Conservation (phyloP, 1,140 invertebrate species). For the Ridgeia piscesae region DNA sequence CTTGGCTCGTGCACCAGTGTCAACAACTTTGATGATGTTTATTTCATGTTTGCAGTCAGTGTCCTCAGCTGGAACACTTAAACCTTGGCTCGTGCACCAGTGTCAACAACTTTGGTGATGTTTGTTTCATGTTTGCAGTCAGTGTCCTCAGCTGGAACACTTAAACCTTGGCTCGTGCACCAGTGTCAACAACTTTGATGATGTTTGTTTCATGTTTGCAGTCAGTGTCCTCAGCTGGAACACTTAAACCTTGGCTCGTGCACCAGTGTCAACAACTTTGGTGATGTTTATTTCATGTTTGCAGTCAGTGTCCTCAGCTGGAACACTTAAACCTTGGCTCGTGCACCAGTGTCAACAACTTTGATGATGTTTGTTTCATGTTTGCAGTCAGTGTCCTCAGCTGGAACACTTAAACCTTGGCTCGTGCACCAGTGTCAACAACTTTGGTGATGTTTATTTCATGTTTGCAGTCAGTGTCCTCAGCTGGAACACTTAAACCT, state of each 20-base stretch:
- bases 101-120: constrained; percentile 45
- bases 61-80: constrained; percentile 47
- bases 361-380: constrained; percentile 52
- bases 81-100: constrained; percentile 51
- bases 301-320: constrained; percentile 46
- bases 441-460: constrained; percentile 50
- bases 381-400: constrained; percentile 46
- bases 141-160: constrained; percentile 45
- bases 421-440: constrained; percentile 43
- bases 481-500: constrained; percentile 52
- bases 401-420: constrained; percentile 54
- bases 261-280: constrained; percentile 41
- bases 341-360: constrained; percentile 43
- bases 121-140: too few relatives aligned
- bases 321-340: constrained; percentile 53
- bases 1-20: constrained; percentile 50
- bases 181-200: constrained; percentile 44
- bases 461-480: constrained; percentile 46
- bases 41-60: constrained; percentile 50
- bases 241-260: constrained; percentile 55
- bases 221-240: constrained; percentile 45
- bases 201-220: too few relatives aligned
- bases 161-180: constrained; percentile 53
- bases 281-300: too few relatives aligned
- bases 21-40: constrained; percentile 46